A percentile compares a stretch with the other conserved stretches of the same genome.
Conservation (phyloP, 2,797 vertebrate genomes). For the Ficedula albicollis region DNA sequence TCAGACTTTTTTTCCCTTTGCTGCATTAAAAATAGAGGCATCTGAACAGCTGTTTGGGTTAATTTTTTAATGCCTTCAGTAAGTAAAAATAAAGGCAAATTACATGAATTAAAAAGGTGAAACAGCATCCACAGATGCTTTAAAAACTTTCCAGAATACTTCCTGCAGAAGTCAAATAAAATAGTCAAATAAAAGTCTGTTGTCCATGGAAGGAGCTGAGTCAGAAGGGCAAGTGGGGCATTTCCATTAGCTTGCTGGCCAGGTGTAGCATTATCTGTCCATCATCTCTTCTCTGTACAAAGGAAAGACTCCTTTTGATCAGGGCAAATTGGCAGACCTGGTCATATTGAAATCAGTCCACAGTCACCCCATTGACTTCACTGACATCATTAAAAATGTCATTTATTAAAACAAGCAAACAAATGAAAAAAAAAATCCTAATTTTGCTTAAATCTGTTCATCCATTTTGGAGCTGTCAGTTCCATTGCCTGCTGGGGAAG, state of each 20-base stretch:
- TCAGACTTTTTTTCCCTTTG: background rate
- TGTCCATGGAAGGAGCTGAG: background rate
- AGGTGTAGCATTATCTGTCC: background rate
- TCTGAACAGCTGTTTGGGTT: conserved; percentile 27
- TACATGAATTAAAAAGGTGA: background rate
- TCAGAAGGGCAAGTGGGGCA: background rate
- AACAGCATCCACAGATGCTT: background rate
- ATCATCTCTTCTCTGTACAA: background rate
- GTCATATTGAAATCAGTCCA: background rate
- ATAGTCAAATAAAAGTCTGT: background rate
- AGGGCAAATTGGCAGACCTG: background rate
- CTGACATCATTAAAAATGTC: background rate
- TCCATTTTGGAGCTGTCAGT: background rate
- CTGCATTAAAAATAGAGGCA: background rate
- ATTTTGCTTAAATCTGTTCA: background rate
- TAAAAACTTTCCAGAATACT: background rate
- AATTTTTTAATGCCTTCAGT: conserved; percentile 19
- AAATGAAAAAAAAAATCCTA: background rate
- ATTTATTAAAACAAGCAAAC: background rate
- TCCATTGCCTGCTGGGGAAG: background rate
- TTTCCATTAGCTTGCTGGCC: background rate
- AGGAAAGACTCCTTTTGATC: background rate
- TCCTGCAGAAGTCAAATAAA: no score
- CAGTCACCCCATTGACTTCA: background rate
- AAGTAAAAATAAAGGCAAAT: conserved; percentile 46